Percentiles rank a stretch among this genome's conserved stretches.
phyloP scores from a whole-genome alignment of 1,140 invertebrate genomes.

The Rhyzopertha dominica region DNA sequence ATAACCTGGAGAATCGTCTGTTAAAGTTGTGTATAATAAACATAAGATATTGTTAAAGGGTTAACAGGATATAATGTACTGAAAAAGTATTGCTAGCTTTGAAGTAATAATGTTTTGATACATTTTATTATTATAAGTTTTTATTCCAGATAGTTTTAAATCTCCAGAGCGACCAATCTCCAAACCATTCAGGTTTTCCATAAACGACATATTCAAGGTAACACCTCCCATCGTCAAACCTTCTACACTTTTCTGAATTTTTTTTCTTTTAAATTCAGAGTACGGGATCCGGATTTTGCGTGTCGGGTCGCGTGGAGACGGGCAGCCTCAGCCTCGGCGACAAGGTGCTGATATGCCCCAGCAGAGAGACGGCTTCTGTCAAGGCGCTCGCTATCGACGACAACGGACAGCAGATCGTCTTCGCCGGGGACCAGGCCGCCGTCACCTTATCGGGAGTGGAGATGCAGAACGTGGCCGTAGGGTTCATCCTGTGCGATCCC shows the following conservation, averaged over 20 bases:
- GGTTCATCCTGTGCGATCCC: slow-evolving; percentile 81
- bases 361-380: slow-evolving; percentile 69
- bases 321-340: slow-evolving; percentile 82
- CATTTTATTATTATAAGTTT: too few species aligned
- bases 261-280: slow-evolving; percentile 48
- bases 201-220: slow-evolving; percentile 90
- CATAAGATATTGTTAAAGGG: too few species aligned
- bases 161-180: slow-evolving; percentile 77
- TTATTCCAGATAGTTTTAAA: slow-evolving; percentile 67
- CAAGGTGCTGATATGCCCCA: slow-evolving; percentile 83
- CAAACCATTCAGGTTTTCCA: slow-evolving; percentile 85
- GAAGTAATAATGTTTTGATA: too few species aligned
- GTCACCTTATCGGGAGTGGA: slow-evolving; percentile 78
- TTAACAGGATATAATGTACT: too few species aligned
- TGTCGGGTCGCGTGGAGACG: slow-evolving; percentile 86
- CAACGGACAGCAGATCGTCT: slow-evolving; percentile 61
- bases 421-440: slow-evolving; percentile 83
- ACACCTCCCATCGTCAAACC: neutral
- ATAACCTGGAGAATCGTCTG: too few species aligned
- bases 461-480: slow-evolving; percentile 78
- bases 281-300: slow-evolving; percentile 78
- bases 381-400: slow-evolving; percentile 77
- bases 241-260: neutral
- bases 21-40: too few species aligned
- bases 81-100: too few species aligned